Evolutionary conservation across 2,888 invertebrate species (phyloP), one percentile per base, ranked within the genome.

Genomic region (Altica lythri): DNA sequence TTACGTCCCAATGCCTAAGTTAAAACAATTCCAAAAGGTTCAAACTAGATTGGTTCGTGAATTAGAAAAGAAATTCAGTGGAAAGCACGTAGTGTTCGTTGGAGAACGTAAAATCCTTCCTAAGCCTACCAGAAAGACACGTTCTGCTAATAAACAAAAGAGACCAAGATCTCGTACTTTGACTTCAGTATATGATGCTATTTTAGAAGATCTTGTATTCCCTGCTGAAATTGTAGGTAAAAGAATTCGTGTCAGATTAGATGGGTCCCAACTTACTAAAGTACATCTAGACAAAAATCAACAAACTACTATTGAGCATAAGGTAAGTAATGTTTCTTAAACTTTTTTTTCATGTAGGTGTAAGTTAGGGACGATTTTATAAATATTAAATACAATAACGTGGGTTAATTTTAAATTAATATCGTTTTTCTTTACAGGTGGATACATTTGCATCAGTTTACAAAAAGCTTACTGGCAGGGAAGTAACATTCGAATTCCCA

Each of bases 161-260:
- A 83, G 88, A 74, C 88, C 88, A 57, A 81, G 87, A 71, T 87
- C 87, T 42, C 77, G 99, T 72, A 99, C 98, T 40, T 82, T 99
- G 68, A 99, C 98, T 48, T 86, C 96, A 66, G 99, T 99, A 29
- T 98, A 99, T 73, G 97, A 99, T 76, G 92, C 94, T 52, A 93
- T 98, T 72, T 81, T 99, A 61, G 96, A 97, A 76, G 99, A 99
- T 80, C 81, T 99, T 68, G 97, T 98, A 54, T 98, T 91, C 80
- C 99, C 99, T 18, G 97, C 99, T 47, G 99, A 99, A 82, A 97
- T 99, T 70, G 97, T 99, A 32, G 99, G 99, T 75, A 98, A 97
- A 80, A 86, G 99, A 64, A 95, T 95, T 75, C 86, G 98, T 66
- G 89, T 98, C 58, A 95, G 93, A 79, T 82, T 97, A 69, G 98